These are phyloP conservation scores for Vulpes ferrilata DNA, from an alignment of 2,113 vertebrate species.

Conservation along the genomic window DNA sequence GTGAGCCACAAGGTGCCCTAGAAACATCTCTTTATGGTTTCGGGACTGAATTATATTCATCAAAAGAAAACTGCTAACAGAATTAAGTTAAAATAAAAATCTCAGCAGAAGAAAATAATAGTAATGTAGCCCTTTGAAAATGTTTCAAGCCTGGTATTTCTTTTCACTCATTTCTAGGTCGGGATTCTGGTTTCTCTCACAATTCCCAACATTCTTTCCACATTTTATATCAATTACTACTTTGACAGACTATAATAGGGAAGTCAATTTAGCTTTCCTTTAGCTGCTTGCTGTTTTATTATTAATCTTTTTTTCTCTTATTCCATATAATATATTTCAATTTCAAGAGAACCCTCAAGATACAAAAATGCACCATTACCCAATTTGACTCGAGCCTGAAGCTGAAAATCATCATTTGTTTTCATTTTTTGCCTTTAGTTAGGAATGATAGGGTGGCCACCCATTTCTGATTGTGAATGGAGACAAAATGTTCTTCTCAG, in stretches of 20 bases:
- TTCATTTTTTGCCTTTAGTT: slow-evolving; percentile 55
- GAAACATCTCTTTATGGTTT: background rate
- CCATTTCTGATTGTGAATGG: background rate
- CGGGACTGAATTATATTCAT: background rate
- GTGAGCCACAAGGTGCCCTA: background rate
- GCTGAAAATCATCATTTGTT: slow-evolving; percentile 46
- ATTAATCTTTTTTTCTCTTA: slow-evolving; percentile 44
- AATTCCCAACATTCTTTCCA: slow-evolving; percentile 52
- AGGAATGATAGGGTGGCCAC: background rate
- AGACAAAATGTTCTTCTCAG: background rate
- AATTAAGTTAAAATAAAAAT: slow-evolving; percentile 8
- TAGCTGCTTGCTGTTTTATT: slow-evolving; percentile 46
- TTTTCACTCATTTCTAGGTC: slow-evolving; percentile 33
- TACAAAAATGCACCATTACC: slow-evolving; percentile 11
- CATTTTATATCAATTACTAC: slow-evolving; percentile 60
- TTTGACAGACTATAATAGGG: slow-evolving; percentile 62
- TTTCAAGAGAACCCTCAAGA: slow-evolving; percentile 32
- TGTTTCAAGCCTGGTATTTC: slow-evolving; percentile 37
- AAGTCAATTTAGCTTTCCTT: slow-evolving; percentile 39
- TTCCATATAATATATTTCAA: slow-evolving; percentile 39
- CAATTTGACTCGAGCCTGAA: slow-evolving; percentile 37
- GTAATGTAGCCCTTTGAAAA: slow-evolving; percentile 28
- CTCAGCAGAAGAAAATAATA: background rate
- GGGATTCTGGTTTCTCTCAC: slow-evolving; percentile 16
- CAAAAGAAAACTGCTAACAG: background rate